A percentile compares a stretch with the other conserved stretches of the same genome.
phyloP scores from a whole-genome alignment of 2,113 vertebrate species.

The Salvelinus fontinalis region DNA sequence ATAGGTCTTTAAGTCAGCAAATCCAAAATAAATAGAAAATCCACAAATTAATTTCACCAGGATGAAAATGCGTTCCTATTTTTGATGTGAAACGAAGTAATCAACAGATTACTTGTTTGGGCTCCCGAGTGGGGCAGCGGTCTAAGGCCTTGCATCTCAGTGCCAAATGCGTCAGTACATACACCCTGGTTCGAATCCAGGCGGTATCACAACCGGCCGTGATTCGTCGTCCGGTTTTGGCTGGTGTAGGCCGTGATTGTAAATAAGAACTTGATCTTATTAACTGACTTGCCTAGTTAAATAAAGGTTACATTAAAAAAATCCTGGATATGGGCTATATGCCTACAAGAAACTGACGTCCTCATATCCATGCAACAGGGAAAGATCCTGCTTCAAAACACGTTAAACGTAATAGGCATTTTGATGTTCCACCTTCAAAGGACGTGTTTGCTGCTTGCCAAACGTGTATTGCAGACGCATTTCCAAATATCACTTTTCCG shows the following conservation, averaged over 20 bases:
- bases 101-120: neutral
- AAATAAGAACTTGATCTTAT: no score
- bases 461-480: neutral
- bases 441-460: neutral
- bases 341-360: neutral
- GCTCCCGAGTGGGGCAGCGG: no score
- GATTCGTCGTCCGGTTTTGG: no score
- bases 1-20: no score
- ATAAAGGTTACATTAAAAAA: no score
- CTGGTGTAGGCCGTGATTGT: no score
- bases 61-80: neutral
- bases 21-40: neutral
- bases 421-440: neutral
- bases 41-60: neutral
- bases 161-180: no score
- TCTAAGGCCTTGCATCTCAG: no score
- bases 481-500: constrained; percentile 4
- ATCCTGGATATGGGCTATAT: neutral
- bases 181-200: no score
- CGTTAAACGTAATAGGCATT: no score
- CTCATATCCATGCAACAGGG: neutral
- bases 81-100: neutral
- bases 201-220: no score
- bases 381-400: neutral
- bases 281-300: no score